Conservation (phyloP, 2,113 vertebrate genomes). For the Salvelinus alpinus region DNA sequence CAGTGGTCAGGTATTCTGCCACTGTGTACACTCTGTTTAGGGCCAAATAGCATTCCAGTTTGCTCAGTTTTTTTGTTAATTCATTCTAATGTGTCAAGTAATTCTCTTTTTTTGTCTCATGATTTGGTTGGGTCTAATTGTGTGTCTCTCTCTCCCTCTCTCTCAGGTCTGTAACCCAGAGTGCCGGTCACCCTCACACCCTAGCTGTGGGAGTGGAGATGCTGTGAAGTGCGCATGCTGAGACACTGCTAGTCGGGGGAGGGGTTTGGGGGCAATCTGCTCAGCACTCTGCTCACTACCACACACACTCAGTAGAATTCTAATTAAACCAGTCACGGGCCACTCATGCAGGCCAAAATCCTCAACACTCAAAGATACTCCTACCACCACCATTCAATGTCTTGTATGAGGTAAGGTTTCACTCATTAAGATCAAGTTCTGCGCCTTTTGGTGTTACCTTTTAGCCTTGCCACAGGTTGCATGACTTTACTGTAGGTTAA, state of each 20-base stretch:
- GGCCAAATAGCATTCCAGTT: too few species aligned
- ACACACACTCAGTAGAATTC: slow-evolving; percentile 10
- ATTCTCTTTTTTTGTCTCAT: too few species aligned
- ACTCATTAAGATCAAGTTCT: too few species aligned
- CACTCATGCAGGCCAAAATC: neutral
- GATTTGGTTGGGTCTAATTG: too few species aligned
- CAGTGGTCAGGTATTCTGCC: too few species aligned
- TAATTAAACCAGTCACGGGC: neutral
- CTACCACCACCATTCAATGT: neutral
- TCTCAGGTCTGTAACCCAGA: neutral
- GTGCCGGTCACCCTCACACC: slow-evolving; percentile 58
- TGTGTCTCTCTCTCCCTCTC: too few species aligned
- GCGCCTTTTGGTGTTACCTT: neutral
- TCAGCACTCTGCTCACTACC: slow-evolving; percentile 11
- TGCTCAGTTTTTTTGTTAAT: too few species aligned
- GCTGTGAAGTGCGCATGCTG: slow-evolving; percentile 50
- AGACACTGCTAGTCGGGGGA: slow-evolving; percentile 40
- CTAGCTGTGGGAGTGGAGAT: slow-evolving; percentile 54
- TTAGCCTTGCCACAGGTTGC: neutral
- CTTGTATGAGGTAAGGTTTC: too few species aligned
- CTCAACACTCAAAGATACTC: neutral
- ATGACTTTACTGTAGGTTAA: neutral
- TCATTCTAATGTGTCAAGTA: too few species aligned
- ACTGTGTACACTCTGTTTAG: too few species aligned
- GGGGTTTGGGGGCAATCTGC: slow-evolving; percentile 19